phyloP scores from a whole-genome alignment of 2,888 invertebrate genomes.

The Achlya flavicornis region DNA sequence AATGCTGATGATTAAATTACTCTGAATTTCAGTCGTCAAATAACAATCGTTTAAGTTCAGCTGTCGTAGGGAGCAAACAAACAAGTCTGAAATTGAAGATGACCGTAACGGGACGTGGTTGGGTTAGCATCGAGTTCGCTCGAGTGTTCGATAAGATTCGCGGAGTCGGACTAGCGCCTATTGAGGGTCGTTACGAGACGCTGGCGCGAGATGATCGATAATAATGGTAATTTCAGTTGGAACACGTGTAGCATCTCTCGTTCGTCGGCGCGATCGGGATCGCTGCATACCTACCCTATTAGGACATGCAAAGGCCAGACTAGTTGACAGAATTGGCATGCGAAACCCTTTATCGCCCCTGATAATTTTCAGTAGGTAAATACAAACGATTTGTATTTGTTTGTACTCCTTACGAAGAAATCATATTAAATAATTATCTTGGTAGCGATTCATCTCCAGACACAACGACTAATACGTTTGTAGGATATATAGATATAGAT shows the following conservation, averaged over 20 bases:
- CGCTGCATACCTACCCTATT: conserved; percentile 69
- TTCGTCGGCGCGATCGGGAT: conserved; percentile 69
- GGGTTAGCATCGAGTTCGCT: conserved; percentile 34
- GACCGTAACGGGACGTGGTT: conserved; percentile 60
- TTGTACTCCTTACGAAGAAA: background rate
- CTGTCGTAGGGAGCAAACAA: conserved; percentile 53
- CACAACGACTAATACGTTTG: conserved; percentile 8
- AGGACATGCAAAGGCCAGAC: conserved; percentile 67
- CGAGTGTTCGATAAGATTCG: conserved; percentile 65
- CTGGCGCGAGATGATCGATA: conserved; percentile 81
- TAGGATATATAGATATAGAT: too few species aligned
- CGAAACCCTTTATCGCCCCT: conserved; percentile 32
- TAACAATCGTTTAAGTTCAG: conserved; percentile 26
- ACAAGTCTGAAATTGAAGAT: conserved; percentile 59
- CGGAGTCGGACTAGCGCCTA: conserved; percentile 64
- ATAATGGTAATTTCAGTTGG: conserved; percentile 80
- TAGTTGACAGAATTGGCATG: conserved; percentile 66
- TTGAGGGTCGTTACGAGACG: conserved; percentile 78
- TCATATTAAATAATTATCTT: background rate
- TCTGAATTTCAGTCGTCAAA: conserved; percentile 34
- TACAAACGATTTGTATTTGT: background rate
- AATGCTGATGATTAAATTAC: conserved; percentile 16
- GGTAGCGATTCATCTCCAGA: background rate
- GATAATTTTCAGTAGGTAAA: conserved; percentile 24
- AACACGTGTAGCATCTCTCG: conserved; percentile 80